A percentile compares a stretch with the other conserved stretches of the same genome.
phyloP scores from a whole-genome alignment of 1,140 invertebrate genomes.

The Lerema accius region DNA sequence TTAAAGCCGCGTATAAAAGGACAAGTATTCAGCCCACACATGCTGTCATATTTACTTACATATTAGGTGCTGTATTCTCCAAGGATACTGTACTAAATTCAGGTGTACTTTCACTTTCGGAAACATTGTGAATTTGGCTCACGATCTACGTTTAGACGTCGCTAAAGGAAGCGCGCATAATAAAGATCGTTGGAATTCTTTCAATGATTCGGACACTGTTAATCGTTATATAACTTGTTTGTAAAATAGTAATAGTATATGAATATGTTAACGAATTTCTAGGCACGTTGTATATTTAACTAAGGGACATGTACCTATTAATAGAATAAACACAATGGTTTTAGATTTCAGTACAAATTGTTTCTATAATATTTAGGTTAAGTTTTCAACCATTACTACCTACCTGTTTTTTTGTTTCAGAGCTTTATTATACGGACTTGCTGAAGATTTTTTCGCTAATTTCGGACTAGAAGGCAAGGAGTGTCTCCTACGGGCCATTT shows the following conservation, averaged over 20 bases:
- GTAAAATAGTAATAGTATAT: not conserved
- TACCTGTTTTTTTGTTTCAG: constrained; percentile 61
- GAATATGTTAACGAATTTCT: not conserved
- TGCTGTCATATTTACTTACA: constrained; percentile 1
- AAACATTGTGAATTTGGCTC: constrained; percentile 49
- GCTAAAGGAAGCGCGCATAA: constrained; percentile 23
- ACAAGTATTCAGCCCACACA: not conserved
- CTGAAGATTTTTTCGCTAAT: constrained; percentile 89
- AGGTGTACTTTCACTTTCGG: constrained; percentile 51
- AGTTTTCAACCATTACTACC: not conserved
- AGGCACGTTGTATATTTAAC: not conserved
- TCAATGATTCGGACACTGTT: constrained; percentile 3
- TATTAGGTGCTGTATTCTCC: constrained; percentile 4
- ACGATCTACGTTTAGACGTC: constrained; percentile 36
- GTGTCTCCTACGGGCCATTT: constrained; percentile 91
- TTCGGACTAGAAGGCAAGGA: constrained; percentile 92
- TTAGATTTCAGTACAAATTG: too few species aligned
- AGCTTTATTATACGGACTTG: constrained; percentile 88
- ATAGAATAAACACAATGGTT: too few species aligned
- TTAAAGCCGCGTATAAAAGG: not conserved
- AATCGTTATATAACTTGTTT: constrained; percentile 28
- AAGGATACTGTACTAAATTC: constrained; percentile 28
- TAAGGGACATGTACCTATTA: too few species aligned
- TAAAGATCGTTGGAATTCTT: constrained; percentile 20
- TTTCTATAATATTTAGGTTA: too few species aligned